Conservation (phyloP, 2,113 vertebrate genomes). For the Syrrhaptes paradoxus region DNA sequence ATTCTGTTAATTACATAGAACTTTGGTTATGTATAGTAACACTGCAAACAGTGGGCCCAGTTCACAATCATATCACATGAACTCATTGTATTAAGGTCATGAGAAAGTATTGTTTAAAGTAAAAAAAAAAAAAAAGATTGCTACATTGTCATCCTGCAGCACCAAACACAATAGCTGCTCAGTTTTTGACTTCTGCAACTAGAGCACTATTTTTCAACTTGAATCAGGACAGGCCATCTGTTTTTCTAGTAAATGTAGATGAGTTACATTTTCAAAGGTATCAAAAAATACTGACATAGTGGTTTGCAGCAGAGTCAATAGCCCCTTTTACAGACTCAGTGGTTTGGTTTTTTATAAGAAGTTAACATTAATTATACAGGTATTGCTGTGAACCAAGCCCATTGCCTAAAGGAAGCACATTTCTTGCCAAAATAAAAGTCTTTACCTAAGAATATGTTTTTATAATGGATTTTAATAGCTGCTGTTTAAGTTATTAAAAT, state of each 20-base stretch:
- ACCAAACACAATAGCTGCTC: not conserved
- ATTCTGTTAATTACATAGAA: not conserved
- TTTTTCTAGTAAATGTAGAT: not conserved
- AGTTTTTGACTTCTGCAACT: not conserved
- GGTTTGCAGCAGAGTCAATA: not conserved
- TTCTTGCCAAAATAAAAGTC: slow-evolving; percentile 50
- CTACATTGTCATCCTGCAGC: slow-evolving; percentile 7
- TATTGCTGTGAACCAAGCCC: slow-evolving; percentile 64
- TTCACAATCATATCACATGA: slow-evolving; percentile 12
- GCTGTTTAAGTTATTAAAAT: slow-evolving; percentile 59
- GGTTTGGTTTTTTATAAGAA: not conserved
- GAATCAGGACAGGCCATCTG: not conserved
- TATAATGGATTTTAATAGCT: slow-evolving; percentile 51
- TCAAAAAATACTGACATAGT: not conserved
- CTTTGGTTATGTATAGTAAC: slow-evolving; percentile 21
- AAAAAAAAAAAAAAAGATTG: not conserved
- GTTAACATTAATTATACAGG: not conserved
- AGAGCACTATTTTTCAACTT: not conserved
- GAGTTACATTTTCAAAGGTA: not conserved
- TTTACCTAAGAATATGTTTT: slow-evolving; percentile 35
- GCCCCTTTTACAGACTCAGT: not conserved
- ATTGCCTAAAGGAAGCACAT: slow-evolving; percentile 51
- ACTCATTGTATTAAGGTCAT: not conserved
- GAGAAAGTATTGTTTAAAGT: not conserved
- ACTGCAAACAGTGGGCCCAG: slow-evolving; percentile 52